Evolutionary conservation across 1,140 invertebrate species (phyloP).

Genomic region (Dinothrombium tinctorium): DNA sequence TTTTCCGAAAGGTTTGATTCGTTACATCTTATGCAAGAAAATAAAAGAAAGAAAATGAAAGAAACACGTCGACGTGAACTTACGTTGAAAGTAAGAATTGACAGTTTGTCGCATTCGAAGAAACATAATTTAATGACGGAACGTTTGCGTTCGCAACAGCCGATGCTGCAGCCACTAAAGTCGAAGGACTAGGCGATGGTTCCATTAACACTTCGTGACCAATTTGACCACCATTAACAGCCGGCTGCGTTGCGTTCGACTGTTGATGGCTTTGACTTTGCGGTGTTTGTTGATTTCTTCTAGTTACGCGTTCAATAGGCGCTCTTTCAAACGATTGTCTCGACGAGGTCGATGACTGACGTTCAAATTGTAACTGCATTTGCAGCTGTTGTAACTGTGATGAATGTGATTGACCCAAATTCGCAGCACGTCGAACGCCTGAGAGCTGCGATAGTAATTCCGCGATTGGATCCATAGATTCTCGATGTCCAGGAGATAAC

Average conservation of each 20-base stretch:
- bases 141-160: not conserved
- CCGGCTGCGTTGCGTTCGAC: not conserved
- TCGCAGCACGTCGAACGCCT: constrained; percentile 42
- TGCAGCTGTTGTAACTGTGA: constrained; percentile 59
- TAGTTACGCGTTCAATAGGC: not conserved
- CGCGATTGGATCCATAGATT: constrained; percentile 74
- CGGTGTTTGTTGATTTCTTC: not conserved
- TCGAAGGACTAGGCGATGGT: too few species aligned
- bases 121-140: not conserved
- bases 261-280: not conserved
- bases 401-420: constrained; percentile 22
- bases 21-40: constrained; percentile 22
- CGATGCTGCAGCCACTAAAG: not conserved
- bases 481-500: constrained; percentile 46
- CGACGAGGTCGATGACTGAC: constrained; percentile 27
- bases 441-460: constrained; percentile 76
- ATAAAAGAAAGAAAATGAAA: not conserved
- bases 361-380: constrained; percentile 64
- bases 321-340: not conserved
- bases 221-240: not conserved
- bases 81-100: not conserved
- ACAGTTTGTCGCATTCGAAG: not conserved
- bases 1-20: constrained; percentile 29
- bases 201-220: not conserved
- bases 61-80: not conserved